Percentiles rank a stretch among this genome's conserved stretches.
phyloP scores from a whole-genome alignment of 2,797 vertebrate species.

The Danionella dracula region DNA sequence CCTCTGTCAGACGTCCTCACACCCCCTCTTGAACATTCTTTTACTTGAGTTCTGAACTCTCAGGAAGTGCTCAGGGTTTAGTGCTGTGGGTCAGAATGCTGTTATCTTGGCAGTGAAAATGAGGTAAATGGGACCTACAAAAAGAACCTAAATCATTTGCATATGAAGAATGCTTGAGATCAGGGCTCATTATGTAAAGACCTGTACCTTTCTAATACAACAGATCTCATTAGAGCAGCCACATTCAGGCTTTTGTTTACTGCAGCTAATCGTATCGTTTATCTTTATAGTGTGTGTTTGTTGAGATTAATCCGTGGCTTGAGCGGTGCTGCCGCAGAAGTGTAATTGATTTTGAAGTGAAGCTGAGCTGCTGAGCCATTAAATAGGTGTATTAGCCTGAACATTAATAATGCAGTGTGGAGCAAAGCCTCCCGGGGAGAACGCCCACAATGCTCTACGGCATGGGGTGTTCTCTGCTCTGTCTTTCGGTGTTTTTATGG shows the following conservation, averaged over 20 bases:
- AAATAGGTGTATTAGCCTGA: conserved; percentile 60
- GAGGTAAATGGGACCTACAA: conserved; percentile 53
- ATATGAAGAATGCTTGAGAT: conserved; percentile 43
- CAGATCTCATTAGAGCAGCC: conserved; percentile 54
- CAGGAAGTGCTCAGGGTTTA: conserved; percentile 65
- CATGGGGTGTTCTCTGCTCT: not conserved
- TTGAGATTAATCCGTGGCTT: conserved; percentile 59
- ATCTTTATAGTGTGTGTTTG: conserved; percentile 63
- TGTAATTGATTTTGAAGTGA: conserved; percentile 62
- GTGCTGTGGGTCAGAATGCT: conserved; percentile 69
- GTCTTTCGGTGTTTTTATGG: no score
- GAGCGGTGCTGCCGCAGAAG: conserved; percentile 57
- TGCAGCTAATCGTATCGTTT: conserved; percentile 58
- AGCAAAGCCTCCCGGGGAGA: conserved; percentile 53
- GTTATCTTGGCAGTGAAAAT: conserved; percentile 61
- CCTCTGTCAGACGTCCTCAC: no score
- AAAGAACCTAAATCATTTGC: conserved; percentile 54
- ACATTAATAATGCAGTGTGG: conserved; percentile 56
- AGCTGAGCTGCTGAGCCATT: conserved; percentile 59
- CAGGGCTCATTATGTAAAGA: conserved; percentile 59
- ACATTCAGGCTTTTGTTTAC: conserved; percentile 48
- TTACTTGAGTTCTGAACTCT: conserved; percentile 70
- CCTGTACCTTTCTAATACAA: conserved; percentile 55
- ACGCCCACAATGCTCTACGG: conserved; percentile 34
- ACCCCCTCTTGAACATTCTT: no score